Conservation (phyloP, 2,797 vertebrate species). For the Betta splendens region DNA sequence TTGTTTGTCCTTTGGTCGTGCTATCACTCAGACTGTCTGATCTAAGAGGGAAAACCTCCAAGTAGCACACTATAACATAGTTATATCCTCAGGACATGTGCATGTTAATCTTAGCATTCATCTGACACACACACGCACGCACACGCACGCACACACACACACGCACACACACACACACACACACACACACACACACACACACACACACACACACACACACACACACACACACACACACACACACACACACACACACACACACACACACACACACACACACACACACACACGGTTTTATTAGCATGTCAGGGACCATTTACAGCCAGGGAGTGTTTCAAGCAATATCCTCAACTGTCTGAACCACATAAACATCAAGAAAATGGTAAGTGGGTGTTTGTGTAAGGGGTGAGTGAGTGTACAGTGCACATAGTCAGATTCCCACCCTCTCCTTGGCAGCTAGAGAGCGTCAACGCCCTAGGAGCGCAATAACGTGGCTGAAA, state of each 20-base stretch:
- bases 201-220: constrained; percentile 3
- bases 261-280: constrained; percentile 9
- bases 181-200: constrained; percentile 10
- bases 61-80: constrained; percentile 3
- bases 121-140: constrained; percentile 6
- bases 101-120: not conserved
- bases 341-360: constrained; percentile 37
- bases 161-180: constrained; percentile 9
- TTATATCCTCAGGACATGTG: not conserved
- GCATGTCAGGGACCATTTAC: constrained; percentile 46
- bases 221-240: constrained; percentile 7
- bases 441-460: constrained; percentile 60
- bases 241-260: constrained; percentile 7
- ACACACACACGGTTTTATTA: constrained; percentile 15
- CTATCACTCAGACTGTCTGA: constrained; percentile 13
- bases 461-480: constrained; percentile 74
- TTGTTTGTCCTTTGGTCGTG: constrained; percentile 51
- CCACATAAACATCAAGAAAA: constrained; percentile 21
- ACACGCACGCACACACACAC: constrained; percentile 13
- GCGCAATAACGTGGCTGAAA: constrained; percentile 53
- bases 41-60: constrained; percentile 17
- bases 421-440: constrained; percentile 71
- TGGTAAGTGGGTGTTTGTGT: constrained; percentile 39
- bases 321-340: constrained; percentile 20
- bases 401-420: constrained; percentile 47